Evolutionary conservation across 2,113 vertebrate genomes (phyloP).

Genomic region (Saguinus imperator): DNA sequence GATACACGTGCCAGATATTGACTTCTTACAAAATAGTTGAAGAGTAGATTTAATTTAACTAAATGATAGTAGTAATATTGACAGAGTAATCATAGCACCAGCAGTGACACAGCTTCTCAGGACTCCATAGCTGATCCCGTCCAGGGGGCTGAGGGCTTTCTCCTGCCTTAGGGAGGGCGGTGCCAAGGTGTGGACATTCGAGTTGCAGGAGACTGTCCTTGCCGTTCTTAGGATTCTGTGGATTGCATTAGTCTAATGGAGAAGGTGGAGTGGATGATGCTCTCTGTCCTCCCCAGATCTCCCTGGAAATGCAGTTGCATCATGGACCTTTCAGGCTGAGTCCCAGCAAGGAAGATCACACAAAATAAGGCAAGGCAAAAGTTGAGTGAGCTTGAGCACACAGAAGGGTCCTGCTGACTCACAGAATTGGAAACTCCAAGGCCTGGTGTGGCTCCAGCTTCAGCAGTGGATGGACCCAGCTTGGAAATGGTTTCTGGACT

Average conservation of each 20-base stretch:
- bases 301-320: not conserved
- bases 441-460: accelerated
- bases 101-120: accelerated
- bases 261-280: accelerated
- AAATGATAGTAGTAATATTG: not conserved
- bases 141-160: not conserved
- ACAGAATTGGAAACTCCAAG: no score
- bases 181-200: accelerated
- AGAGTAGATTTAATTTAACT: conserved; percentile 67
- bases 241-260: not conserved
- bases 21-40: conserved; percentile 58
- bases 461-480: accelerated
- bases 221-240: not conserved
- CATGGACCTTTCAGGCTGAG: not conserved
- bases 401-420: accelerated
- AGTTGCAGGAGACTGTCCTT: not conserved
- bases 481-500: accelerated
- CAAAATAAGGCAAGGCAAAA: not conserved
- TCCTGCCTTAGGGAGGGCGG: not conserved
- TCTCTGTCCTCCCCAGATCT: not conserved
- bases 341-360: accelerated
- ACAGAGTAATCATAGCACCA: not conserved
- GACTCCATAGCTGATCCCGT: not conserved
- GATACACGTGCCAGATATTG: not conserved
- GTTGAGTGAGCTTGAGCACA: no score